Conservation (phyloP, 2,797 vertebrate species). For the Chrysocyon brachyurus region DNA sequence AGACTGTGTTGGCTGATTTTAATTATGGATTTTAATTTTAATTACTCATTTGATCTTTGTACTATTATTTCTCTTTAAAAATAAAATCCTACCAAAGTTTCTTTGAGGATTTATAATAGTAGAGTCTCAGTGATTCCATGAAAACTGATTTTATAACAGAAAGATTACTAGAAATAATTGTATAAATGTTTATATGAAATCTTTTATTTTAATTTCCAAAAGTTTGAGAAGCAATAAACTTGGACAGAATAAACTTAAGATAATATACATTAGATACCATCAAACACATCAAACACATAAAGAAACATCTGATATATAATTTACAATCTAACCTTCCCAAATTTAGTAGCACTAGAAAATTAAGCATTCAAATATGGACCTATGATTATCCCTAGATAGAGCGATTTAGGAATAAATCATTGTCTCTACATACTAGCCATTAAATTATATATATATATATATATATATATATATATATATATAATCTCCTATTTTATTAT, state of each 20-base stretch:
- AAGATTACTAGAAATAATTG: not conserved
- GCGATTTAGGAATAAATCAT: not conserved
- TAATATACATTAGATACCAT: not conserved
- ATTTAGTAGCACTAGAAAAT: not conserved
- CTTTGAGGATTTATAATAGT: not conserved
- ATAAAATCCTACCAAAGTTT: not conserved
- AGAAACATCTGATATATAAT: not conserved
- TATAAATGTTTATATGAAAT: not conserved
- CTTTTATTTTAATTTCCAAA: not conserved
- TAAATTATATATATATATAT: not conserved
- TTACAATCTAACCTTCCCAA: not conserved
- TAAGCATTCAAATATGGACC: not conserved
- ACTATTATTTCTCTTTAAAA: not conserved
- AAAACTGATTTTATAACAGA: not conserved
- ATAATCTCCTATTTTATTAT: not conserved
- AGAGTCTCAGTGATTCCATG: not conserved
- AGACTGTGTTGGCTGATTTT: not conserved
- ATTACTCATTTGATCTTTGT: not conserved
- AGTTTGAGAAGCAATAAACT: not conserved
- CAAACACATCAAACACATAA: constrained; percentile 10
- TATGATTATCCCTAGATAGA: not conserved
- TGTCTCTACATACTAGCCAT: not conserved
- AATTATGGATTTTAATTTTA: not conserved
- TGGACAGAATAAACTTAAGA: not conserved
- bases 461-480: not conserved